Evolutionary conservation across 1,140 invertebrate species (phyloP), one percentile per base, ranked within the genome.

Genomic region (Lysiphlebus fabarum): DNA sequence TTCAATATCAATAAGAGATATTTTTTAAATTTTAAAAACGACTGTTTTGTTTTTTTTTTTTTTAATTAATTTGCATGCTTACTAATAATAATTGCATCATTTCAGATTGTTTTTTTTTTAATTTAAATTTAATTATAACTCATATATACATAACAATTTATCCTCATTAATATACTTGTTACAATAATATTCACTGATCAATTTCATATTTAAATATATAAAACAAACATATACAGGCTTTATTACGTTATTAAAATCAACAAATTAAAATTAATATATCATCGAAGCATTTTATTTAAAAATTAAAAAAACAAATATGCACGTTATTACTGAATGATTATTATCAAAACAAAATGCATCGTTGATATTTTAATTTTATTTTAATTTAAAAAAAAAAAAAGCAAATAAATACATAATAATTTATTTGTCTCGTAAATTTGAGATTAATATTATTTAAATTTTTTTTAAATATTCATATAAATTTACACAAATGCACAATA

Each of bases 201-300:
- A 57, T 12, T 43, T n/a, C 7, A 17, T 45, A 45, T 17, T 45
- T 45, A 14, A 8, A 48, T n/a, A n/a, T n/a, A 17, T 40, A 62
- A 40, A 61, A 70, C 68, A 72, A 72, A 77, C 76, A 79, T 74
- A 77, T 79, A 79, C 76, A 77, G 75, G 77, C 76, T 78, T 79
- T 71, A 40, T 55, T 59, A 49, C 37, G 5, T 47, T 58, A 7
- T 11, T 11, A 26, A 26, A 26, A 26, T 26, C 17, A 26, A 26
- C 17, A 26, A 26, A 26, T 26, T 26, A n/a, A 58, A 12, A 50
- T 26, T 26, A n/a, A 58, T n/a, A 50, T 56, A 4, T 43, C 10
- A 50, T 43, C 14, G 17, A 17, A 5, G 56, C 47, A 58, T 26
- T 26, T n/a, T 26, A 26, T 26, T 26, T 26, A 2, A 26, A 26